Evolutionary conservation across 1,140 invertebrate genomes (phyloP).

Genomic region (Drosophila pseudoananassae): DNA sequence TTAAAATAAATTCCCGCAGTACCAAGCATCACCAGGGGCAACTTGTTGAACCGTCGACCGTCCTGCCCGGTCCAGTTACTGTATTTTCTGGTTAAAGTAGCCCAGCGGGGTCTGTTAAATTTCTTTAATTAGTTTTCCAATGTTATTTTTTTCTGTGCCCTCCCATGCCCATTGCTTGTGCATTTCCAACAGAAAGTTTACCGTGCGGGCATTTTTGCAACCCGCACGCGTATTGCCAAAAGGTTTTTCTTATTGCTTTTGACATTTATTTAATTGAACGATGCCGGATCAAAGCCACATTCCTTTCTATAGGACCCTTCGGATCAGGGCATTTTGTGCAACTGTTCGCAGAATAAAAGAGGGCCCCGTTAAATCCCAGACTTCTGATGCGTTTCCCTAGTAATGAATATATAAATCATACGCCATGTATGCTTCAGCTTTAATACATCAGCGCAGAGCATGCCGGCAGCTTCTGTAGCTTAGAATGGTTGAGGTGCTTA

Average conservation of each 20-base stretch:
- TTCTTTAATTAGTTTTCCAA: slow-evolving; percentile 28
- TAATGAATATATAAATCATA: slow-evolving; percentile 35
- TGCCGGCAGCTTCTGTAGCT: neutral
- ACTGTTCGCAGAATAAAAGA: slow-evolving; percentile 5
- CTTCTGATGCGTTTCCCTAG: neutral
- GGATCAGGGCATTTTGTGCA: neutral
- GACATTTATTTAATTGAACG: slow-evolving; percentile 55
- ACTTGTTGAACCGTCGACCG: slow-evolving; percentile 24
- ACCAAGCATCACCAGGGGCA: neutral
- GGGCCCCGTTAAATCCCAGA: neutral
- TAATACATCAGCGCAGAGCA: slow-evolving; percentile 28
- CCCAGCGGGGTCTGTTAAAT: slow-evolving; percentile 13
- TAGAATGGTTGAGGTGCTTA: neutral
- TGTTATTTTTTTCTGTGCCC: neutral
- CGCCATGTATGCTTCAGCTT: slow-evolving; percentile 19
- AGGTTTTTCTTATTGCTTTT: slow-evolving; percentile 30
- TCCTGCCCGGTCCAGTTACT: neutral
- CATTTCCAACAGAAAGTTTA: slow-evolving; percentile 6
- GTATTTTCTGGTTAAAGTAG: slow-evolving; percentile 14
- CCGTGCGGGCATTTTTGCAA: neutral
- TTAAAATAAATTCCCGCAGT: slow-evolving; percentile 32
- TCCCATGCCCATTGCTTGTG: neutral
- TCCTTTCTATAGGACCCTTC: neutral
- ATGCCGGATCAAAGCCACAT: slow-evolving; percentile 7
- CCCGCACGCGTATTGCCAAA: slow-evolving; percentile 9